Conservation (phyloP, 2,888 invertebrate genomes). For the Spodoptera littoralis region DNA sequence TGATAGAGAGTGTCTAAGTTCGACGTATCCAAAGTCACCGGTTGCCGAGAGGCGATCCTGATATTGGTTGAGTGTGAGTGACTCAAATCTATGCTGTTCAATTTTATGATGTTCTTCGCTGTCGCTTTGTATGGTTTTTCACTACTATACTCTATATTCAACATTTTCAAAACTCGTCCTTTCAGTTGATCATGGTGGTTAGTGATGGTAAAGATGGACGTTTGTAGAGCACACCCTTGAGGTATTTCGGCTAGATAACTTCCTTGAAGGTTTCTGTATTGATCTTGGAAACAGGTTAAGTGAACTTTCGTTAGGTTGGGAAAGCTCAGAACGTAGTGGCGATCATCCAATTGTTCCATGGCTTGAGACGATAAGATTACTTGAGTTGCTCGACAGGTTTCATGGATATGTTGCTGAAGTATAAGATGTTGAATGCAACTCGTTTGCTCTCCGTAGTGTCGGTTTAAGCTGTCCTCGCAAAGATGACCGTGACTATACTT, state of each 20-base stretch:
- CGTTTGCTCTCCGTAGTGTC: too few species aligned
- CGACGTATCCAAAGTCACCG: slow-evolving; percentile 2
- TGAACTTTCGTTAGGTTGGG: slow-evolving; percentile 14
- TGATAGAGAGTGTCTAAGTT: slow-evolving; percentile 4
- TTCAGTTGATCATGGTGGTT: slow-evolving; percentile 13
- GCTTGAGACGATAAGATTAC: slow-evolving; percentile 11
- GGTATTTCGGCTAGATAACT: slow-evolving; percentile 8
- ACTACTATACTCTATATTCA: slow-evolving; percentile 6
- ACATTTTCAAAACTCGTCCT: slow-evolving; percentile 9
- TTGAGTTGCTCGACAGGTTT: neutral
- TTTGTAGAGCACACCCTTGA: slow-evolving; percentile 8
- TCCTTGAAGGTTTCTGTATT: slow-evolving; percentile 9
- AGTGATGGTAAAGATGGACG: slow-evolving; percentile 3
- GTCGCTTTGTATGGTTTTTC: slow-evolving; percentile 1
- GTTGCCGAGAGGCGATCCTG: slow-evolving; percentile 1
- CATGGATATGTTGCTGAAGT: too few species aligned
- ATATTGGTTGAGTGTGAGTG: slow-evolving; percentile 5
- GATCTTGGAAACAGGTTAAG: slow-evolving; percentile 14
- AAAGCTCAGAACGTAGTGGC: slow-evolving; percentile 10
- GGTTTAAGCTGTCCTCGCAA: slow-evolving; percentile 23
- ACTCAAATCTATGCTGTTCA: slow-evolving; percentile 7
- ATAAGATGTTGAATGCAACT: too few species aligned
- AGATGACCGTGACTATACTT: slow-evolving; percentile 32
- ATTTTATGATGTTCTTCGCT: slow-evolving; percentile 3
- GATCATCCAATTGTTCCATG: slow-evolving; percentile 12